Percentiles rank a stretch among this genome's conserved stretches.
Evolutionary conservation across 2,888 invertebrate species (phyloP).

Genomic region (Bombylius major): DNA sequence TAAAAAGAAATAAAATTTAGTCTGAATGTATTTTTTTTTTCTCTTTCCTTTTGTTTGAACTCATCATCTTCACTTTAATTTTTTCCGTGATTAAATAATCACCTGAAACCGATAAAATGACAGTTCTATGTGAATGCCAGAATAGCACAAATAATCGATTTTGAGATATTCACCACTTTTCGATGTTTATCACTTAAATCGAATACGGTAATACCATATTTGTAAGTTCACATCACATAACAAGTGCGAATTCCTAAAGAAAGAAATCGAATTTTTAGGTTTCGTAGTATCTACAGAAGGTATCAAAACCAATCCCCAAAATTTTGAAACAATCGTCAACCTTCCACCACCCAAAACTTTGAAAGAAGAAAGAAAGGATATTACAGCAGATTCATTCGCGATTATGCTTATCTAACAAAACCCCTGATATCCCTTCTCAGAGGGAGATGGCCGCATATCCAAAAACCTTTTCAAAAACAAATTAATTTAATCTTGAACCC

Average conservation of each 20-base stretch:
- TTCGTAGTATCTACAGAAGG: conserved; percentile 19
- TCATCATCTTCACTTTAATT: too few relatives aligned
- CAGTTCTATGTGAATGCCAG: too few relatives aligned
- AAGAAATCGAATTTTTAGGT: conserved; percentile 23
- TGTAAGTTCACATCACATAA: too few relatives aligned
- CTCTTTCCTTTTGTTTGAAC: too few relatives aligned
- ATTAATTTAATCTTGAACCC: neutral
- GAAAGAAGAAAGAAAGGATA: conserved; percentile 15
- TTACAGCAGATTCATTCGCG: conserved; percentile 15
- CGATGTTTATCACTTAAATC: too few relatives aligned
- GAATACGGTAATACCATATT: too few relatives aligned
- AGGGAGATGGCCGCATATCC: conserved; percentile 1
- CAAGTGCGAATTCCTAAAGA: conserved; percentile 20
- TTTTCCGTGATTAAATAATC: too few relatives aligned
- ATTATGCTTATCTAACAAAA: conserved; percentile 15
- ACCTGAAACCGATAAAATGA: too few relatives aligned
- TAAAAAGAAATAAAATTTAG: too few relatives aligned
- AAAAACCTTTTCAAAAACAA: conserved; percentile 9
- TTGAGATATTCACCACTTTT: too few relatives aligned
- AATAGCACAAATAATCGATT: too few relatives aligned
- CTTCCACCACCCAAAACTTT: conserved; percentile 13
- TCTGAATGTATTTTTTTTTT: too few relatives aligned
- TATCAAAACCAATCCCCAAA: conserved; percentile 19
- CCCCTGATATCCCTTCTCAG: conserved; percentile 16
- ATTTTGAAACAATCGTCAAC: conserved; percentile 14